Conservation (phyloP, 2,797 vertebrate genomes). For the Sarcoramphus papa region DNA sequence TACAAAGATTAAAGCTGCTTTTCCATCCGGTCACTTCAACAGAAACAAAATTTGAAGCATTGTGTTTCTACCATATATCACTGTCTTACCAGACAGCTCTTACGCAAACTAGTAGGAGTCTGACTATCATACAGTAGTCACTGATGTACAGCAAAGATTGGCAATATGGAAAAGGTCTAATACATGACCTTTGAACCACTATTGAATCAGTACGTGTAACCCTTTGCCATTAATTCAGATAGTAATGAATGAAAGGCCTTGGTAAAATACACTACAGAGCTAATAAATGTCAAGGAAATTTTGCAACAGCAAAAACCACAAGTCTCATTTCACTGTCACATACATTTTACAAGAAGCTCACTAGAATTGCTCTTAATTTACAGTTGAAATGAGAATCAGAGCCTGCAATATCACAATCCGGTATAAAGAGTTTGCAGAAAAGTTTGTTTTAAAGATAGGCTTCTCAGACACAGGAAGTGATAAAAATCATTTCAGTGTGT, state of each 20-base stretch:
- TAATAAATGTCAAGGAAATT: neutral
- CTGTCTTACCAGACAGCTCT: neutral
- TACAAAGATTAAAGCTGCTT: neutral
- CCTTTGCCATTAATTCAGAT: neutral
- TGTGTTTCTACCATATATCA: neutral
- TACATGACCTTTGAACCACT: neutral
- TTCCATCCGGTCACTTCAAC: neutral
- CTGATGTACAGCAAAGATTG: neutral
- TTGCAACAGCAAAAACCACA: neutral
- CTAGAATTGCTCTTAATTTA: neutral
- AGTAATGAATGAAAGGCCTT: neutral
- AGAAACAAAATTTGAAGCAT: neutral
- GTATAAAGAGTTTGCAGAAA: neutral
- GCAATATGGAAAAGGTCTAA: neutral
- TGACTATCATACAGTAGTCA: neutral
- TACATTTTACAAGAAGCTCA: neutral
- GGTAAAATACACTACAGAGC: neutral
- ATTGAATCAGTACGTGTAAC: neutral
- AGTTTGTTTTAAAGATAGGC: neutral
- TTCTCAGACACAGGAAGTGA: neutral
- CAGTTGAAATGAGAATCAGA: neutral
- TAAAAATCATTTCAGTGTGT: neutral
- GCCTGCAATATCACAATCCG: neutral
- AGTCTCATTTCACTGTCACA: neutral
- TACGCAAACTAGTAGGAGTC: neutral